Evolutionary conservation across 2,888 invertebrate species (phyloP), one percentile per base, ranked within the genome.

Genomic region (Abscondita cerata): DNA sequence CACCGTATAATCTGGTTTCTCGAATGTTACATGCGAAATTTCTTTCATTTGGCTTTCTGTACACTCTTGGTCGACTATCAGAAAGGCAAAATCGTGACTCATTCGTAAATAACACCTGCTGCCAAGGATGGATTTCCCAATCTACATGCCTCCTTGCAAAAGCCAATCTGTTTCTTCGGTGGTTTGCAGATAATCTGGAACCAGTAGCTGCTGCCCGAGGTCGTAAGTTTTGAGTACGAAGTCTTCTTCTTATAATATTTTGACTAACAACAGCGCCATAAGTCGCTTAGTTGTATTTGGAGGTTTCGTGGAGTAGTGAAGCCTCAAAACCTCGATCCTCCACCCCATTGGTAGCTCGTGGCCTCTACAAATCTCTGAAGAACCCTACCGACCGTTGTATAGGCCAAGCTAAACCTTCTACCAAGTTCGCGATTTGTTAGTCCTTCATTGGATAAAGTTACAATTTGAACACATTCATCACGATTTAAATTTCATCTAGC

Each of bases 331-430:
- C 3, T 36, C 3, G 36, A 3, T 36, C 36, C 11, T 36, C 13
- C 36, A 12, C 36, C 5, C 2, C 36, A 36, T 36, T 36, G 3
- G 11, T 12, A 36, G 11, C 3, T 36, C 36, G 36, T 36, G 36
- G 46, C 18, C 16, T 46, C 46, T 19, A 18, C 19, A 46, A 46
- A 46, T 4, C 6, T 6, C n/a, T 18, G 16, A 1, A 18, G n/a
- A 16, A 46, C 16, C 19, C 46, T 46, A 46, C 18, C 2, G n/a
- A 46, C 19, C 19, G 46, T 46, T 16, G 46, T 46, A 46, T 46
- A 19, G 1, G 46, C 15, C 16, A 46, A n/a, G 8, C 18, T 19
- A 19, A 16, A 18, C 18, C 19, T 46, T 19, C 18, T 8, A 46
- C 4, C 15, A 19, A 46, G 18, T 46, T 46, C 19, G 5, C 46